A percentile compares a stretch with the other conserved stretches of the same genome.
Evolutionary conservation across 2,888 invertebrate species (phyloP).

Genomic region (Ichneumoninae sp.): DNA sequence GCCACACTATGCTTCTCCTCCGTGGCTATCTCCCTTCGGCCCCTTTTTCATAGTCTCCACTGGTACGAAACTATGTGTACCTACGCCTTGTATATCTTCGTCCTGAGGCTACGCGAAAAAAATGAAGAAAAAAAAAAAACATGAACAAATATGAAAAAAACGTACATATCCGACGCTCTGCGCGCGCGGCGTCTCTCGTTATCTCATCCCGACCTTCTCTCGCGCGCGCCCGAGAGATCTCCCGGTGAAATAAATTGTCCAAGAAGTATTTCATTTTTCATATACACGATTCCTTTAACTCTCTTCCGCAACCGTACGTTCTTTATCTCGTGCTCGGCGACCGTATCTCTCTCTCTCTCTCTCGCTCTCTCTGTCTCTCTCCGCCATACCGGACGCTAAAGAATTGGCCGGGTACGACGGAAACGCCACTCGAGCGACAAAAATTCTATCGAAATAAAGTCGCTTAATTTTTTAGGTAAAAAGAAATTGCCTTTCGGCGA

Average conservation of each 20-base stretch:
- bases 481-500: not conserved
- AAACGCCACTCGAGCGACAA: not conserved
- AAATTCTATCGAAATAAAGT: not conserved
- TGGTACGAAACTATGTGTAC: constrained; percentile 24
- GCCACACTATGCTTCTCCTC: constrained; percentile 46
- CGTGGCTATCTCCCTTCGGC: constrained; percentile 7
- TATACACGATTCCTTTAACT: constrained; percentile 35
- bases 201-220: constrained; percentile 59
- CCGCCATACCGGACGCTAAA: not conserved
- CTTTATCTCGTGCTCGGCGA: constrained; percentile 47
- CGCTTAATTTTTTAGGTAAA: not conserved
- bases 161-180: constrained; percentile 45
- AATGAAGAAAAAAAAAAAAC: constrained; percentile 11
- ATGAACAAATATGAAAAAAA: not conserved
- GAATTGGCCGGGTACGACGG: constrained; percentile 11
- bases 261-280: constrained; percentile 67
- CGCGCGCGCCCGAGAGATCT: constrained; percentile 38
- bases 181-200: constrained; percentile 50
- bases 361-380: not conserved
- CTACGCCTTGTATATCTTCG: constrained; percentile 47
- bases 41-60: constrained; percentile 42
- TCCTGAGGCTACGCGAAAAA: constrained; percentile 34
- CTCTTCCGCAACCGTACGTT: constrained; percentile 32
- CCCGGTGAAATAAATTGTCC: constrained; percentile 65
- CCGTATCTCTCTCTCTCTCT: not conserved